These are phyloP conservation scores for Smutsia gigantea DNA, from an alignment of 2,797 vertebrate genomes.

Conservation along the genomic window DNA sequence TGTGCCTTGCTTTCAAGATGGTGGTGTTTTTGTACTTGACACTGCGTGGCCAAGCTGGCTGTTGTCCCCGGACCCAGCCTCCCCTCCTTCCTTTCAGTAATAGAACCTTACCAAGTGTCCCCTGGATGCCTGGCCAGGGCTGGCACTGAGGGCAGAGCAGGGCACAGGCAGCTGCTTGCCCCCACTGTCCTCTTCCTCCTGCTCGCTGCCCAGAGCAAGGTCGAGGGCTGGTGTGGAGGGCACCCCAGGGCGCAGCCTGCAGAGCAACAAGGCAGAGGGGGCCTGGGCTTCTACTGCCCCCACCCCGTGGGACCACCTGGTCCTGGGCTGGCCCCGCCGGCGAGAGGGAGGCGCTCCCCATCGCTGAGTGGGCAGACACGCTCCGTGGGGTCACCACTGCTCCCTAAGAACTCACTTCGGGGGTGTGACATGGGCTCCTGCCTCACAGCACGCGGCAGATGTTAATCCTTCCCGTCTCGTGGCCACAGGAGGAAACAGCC, in stretches of 20 bases:
- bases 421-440: fast-evolving
- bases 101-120: not conserved
- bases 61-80: not conserved
- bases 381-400: too few species aligned
- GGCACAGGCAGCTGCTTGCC: not conserved
- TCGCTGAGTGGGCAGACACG: fast-evolving
- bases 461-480: fast-evolving
- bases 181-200: too few species aligned
- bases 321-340: not conserved
- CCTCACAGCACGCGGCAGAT: not conserved
- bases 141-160: not conserved
- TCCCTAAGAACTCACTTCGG: not conserved
- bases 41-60: not conserved
- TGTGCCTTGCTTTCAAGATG: too few species aligned
- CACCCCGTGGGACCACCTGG: too few species aligned
- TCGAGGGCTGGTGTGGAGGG: not conserved
- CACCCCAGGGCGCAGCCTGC: fast-evolving
- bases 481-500: fast-evolving
- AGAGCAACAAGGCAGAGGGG: fast-evolving
- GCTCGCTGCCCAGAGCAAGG: not conserved
- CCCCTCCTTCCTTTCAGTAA: not conserved
- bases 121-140: not conserved
- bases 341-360: not conserved
- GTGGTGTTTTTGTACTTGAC: fast-evolving
- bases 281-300: too few species aligned